Evolutionary conservation across 2,797 vertebrate species (phyloP), one percentile per base, ranked within the genome.

Genomic region (Neosilurus hyrtlii): DNA sequence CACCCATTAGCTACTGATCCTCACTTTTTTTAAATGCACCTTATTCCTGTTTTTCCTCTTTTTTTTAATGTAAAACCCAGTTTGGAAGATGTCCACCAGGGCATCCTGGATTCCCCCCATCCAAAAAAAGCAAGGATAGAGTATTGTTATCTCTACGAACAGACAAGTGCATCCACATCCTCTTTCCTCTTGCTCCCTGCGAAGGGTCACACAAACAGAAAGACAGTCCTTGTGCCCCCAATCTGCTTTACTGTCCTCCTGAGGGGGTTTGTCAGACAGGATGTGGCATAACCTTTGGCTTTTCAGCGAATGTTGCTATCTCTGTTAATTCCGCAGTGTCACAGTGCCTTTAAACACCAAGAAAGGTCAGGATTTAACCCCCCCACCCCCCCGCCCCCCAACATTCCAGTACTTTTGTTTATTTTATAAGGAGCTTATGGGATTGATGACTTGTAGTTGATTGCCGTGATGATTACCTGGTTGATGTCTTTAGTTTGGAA

Each of bases 161-260:
- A 94, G 91, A 91, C 86, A 35, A 88, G 81, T 73, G 91, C 89
- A 79, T 89, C 24, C 70, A 85, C 83, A 90, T 94, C 93, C 93
- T 94, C 91, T 94, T 95, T 95, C 94, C 93, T 93, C 87, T 89
- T 2, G 85, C 85, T 91, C 84, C 91, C 89, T 91, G 92, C 90
- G 81, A 93, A 89, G 90, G 94, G 94, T 94, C 93, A 90, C 78
- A 88, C 89, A 93, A 94, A 94, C 93, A 92, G 87, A 85, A 89
- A 88, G 89, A 90, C 90, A 90, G 92, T 89, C 83, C 86, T 86
- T 89, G 88, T 91, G 90, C 87, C 89, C 92, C 86, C 84, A 74
- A 85, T 86, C 88, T 80, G 87, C 80, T 87, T 84, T 83, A 88
- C 66, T 57, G 88, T 86, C 82, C 90, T 88, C 87, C 26, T 86